Conservation (phyloP, 1,140 invertebrate genomes). For the Drosophila takahashii region DNA sequence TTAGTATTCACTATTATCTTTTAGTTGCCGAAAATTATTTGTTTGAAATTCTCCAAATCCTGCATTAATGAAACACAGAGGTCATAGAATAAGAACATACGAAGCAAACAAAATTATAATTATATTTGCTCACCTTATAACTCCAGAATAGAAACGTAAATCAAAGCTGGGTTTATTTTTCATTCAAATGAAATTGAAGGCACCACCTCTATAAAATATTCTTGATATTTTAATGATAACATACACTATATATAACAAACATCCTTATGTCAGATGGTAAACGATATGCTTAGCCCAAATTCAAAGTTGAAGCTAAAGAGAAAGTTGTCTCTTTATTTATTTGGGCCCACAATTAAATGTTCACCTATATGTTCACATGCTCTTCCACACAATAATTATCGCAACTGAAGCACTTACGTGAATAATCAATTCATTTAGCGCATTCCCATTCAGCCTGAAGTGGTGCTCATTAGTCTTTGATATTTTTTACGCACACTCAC, state of each 20-base stretch:
- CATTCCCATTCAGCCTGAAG: constrained; percentile 29
- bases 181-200: not conserved
- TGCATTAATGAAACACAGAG: too few relatives aligned
- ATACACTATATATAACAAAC: not conserved
- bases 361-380: constrained; percentile 2
- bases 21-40: too few relatives aligned
- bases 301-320: not conserved
- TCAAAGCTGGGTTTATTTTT: not conserved
- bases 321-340: not conserved
- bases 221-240: not conserved
- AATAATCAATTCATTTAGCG: constrained; percentile 44
- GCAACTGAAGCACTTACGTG: constrained; percentile 12
- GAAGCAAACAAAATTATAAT: not conserved
- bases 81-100: not conserved
- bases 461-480: constrained; percentile 44
- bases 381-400: constrained; percentile 6
- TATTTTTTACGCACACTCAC: constrained; percentile 21
- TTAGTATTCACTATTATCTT: too few relatives aligned
- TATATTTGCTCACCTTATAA: not conserved
- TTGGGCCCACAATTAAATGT: not conserved
- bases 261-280: too few relatives aligned
- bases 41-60: too few relatives aligned
- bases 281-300: not conserved
- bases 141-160: not conserved
- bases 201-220: not conserved